Evolutionary conservation across 2,113 vertebrate genomes (phyloP).

Genomic region (Tiliqua scincoides): DNA sequence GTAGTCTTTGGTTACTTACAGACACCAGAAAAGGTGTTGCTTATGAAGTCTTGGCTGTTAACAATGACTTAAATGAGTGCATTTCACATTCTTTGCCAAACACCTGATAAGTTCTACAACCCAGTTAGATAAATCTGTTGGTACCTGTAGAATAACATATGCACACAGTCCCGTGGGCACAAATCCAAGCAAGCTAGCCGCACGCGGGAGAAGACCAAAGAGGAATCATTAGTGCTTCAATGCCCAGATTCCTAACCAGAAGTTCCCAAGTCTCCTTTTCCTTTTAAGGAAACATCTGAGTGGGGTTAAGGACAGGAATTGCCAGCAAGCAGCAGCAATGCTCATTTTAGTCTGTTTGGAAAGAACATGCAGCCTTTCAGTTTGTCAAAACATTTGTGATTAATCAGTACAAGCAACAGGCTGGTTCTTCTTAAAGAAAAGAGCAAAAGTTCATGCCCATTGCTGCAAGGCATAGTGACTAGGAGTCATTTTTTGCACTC

Average conservation of each 20-base stretch:
- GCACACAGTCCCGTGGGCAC: neutral
- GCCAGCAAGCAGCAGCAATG: slow-evolving; percentile 53
- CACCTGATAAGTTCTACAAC: neutral
- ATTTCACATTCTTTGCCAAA: neutral
- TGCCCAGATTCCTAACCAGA: slow-evolving; percentile 65
- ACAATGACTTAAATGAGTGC: neutral
- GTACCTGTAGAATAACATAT: neutral
- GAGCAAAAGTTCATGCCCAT: slow-evolving; percentile 55
- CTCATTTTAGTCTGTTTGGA: slow-evolving; percentile 77
- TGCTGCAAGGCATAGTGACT: slow-evolving; percentile 10
- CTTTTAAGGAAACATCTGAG: slow-evolving; percentile 81
- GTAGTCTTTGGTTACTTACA: neutral
- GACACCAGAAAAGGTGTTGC: neutral
- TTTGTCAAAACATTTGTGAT: slow-evolving; percentile 71
- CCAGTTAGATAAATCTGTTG: neutral
- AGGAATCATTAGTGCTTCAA: slow-evolving; percentile 2
- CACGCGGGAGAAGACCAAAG: neutral
- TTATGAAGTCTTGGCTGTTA: neutral
- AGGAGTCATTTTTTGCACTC: neutral
- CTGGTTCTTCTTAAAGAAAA: slow-evolving; percentile 75
- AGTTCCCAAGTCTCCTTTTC: slow-evolving; percentile 72
- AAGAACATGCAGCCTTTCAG: slow-evolving; percentile 70
- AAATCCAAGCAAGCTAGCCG: neutral
- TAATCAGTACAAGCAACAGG: slow-evolving; percentile 57
- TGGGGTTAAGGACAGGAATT: slow-evolving; percentile 51